phyloP scores from a whole-genome alignment of 2,113 vertebrate species.

The Lathamus discolor region DNA sequence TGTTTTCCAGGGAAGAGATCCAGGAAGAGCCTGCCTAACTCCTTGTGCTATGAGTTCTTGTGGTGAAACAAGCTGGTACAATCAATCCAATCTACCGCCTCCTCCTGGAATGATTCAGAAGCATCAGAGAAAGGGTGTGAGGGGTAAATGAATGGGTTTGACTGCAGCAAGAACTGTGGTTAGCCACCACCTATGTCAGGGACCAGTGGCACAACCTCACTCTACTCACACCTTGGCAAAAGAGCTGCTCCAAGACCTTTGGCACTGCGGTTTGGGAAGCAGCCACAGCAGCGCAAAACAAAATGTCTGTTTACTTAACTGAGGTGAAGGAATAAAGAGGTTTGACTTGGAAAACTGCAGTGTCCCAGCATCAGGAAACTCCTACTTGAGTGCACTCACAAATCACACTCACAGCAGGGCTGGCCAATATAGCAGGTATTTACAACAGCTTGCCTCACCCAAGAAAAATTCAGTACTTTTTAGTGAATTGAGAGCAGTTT shows the following conservation, averaged over 20 bases:
- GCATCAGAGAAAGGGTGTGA: fast-evolving
- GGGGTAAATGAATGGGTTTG: not conserved
- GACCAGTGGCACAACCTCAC: not conserved
- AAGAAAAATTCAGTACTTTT: not conserved
- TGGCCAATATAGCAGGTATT: not conserved
- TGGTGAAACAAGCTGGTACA: too few species aligned
- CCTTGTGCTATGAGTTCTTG: fast-evolving
- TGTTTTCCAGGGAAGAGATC: not conserved
- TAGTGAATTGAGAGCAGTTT: not conserved
- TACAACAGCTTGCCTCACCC: not conserved
- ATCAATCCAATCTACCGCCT: not conserved
- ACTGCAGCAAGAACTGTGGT: not conserved
- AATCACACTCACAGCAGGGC: not conserved
- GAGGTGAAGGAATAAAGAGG: not conserved
- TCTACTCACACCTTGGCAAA: not conserved
- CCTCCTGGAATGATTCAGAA: not conserved
- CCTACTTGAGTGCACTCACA: not conserved
- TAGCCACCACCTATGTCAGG: not conserved
- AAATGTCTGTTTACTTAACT: not conserved
- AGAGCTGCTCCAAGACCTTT: not conserved
- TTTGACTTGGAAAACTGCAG: not conserved
- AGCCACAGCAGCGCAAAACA: not conserved
- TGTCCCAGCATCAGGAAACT: not conserved
- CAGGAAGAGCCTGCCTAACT: not conserved
- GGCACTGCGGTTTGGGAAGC: not conserved